Conservation (phyloP, 35 echinoderm and acorn worm genomes). For the Heliocidaris tuberculata region DNA sequence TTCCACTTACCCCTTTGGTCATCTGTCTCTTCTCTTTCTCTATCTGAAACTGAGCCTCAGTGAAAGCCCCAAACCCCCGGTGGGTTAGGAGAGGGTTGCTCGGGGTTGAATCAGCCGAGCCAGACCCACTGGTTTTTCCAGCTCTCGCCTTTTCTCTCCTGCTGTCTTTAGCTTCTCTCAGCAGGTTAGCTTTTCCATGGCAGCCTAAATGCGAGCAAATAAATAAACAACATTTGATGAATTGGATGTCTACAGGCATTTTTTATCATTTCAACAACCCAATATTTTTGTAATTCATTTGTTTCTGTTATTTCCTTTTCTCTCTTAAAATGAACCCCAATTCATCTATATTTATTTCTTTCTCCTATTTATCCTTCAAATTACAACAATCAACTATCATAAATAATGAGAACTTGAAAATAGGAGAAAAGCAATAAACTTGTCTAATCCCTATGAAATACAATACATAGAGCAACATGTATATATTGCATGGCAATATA, state of each 20-base stretch:
- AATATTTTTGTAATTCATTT: neutral
- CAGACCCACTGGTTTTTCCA: slow-evolving; percentile 74
- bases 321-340: neutral
- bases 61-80: slow-evolving; percentile 69
- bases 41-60: slow-evolving; percentile 8
- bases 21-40: slow-evolving; percentile 33
- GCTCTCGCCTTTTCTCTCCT: slow-evolving; percentile 59
- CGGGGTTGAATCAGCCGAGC: slow-evolving; percentile 74
- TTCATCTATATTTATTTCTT: too few relatives aligned
- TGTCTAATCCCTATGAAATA: too few relatives aligned
- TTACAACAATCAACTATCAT: too few relatives aligned
- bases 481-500: too few relatives aligned
- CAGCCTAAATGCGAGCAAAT: too few relatives aligned
- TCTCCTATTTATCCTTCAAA: too few relatives aligned
- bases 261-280: neutral
- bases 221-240: neutral
- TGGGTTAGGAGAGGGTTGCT: slow-evolving; percentile 72
- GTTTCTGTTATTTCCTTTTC: neutral
- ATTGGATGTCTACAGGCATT: neutral
- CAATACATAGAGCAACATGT: too few relatives aligned
- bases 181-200: slow-evolving; percentile 57
- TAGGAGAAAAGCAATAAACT: too few relatives aligned
- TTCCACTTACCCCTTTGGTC: neutral
- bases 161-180: slow-evolving; percentile 42
- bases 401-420: too few relatives aligned